These are phyloP conservation scores for Serilophus lunatus DNA, from an alignment of 2,113 vertebrate species.

Conservation along the genomic window DNA sequence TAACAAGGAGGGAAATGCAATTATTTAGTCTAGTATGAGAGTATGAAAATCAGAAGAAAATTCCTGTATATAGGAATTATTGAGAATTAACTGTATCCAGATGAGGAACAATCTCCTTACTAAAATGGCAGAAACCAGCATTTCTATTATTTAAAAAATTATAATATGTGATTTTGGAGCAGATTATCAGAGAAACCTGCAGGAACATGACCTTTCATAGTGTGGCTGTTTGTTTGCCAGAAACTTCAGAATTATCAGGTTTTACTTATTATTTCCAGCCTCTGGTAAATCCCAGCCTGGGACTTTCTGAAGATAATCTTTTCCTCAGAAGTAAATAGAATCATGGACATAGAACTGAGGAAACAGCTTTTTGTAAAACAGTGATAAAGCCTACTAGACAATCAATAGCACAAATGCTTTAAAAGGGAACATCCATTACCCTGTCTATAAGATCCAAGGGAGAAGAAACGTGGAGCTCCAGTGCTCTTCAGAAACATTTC, in stretches of 20 bases:
- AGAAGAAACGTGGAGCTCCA: neutral
- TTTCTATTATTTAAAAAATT: neutral
- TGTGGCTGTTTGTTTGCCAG: neutral
- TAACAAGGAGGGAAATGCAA: neutral
- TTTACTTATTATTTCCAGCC: neutral
- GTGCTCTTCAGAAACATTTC: neutral
- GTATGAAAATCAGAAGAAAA: constrained; percentile 2
- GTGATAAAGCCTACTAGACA: neutral
- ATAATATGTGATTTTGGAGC: neutral
- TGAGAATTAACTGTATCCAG: neutral
- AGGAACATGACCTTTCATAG: neutral
- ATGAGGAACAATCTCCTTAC: neutral
- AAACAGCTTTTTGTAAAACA: neutral
- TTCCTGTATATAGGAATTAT: neutral
- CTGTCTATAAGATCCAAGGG: neutral
- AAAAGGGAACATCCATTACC: neutral
- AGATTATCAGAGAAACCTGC: neutral
- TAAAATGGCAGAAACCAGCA: neutral
- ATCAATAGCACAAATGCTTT: neutral
- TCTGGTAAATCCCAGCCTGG: neutral
- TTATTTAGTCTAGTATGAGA: neutral
- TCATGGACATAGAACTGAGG: neutral
- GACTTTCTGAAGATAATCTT: neutral
- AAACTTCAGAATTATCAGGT: neutral
- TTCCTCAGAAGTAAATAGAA: neutral